Percentiles rank a stretch among this genome's conserved stretches.
Evolutionary conservation across 2,797 vertebrate species (phyloP).

Genomic region (Cuniculus paca): DNA sequence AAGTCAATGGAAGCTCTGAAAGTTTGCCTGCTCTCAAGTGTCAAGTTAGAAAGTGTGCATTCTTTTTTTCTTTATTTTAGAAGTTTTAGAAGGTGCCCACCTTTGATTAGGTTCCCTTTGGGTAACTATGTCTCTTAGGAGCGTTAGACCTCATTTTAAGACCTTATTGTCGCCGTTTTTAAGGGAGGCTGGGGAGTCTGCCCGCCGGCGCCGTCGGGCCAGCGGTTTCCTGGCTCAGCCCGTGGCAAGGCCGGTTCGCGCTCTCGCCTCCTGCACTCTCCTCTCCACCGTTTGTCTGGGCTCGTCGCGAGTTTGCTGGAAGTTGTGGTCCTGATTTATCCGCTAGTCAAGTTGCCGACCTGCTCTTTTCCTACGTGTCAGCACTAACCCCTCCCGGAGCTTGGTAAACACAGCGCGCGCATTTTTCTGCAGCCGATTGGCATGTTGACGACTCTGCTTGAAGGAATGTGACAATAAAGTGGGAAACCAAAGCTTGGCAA

Average conservation of each 20-base stretch:
- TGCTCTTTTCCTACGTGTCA: conserved; percentile 85
- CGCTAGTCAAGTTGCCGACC: conserved; percentile 75
- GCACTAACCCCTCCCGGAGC: conserved; percentile 87
- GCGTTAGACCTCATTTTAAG: conserved; percentile 79
- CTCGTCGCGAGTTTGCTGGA: conserved; percentile 44
- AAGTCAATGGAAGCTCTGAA: background rate
- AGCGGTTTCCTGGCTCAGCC: conserved; percentile 62
- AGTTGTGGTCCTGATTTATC: conserved; percentile 87
- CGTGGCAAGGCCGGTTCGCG: background rate
- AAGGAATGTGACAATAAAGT: conserved; percentile 91
- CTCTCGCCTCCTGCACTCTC: background rate
- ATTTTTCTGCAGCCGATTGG: conserved; percentile 88
- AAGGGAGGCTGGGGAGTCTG: background rate
- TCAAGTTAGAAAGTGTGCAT: background rate
- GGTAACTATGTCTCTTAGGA: conserved; percentile 56
- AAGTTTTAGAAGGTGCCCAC: background rate
- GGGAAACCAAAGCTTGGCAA: conserved; percentile 89
- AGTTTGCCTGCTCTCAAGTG: conserved; percentile 46
- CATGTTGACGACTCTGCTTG: conserved; percentile 90
- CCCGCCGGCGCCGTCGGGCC: conserved; percentile 13
- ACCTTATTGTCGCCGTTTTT: conserved; percentile 76
- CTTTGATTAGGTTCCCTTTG: conserved; percentile 45
- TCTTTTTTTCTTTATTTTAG: background rate
- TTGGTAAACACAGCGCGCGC: conserved; percentile 88
- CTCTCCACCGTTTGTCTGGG: background rate